Evolutionary conservation across 2,113 vertebrate species (phyloP), one percentile per base, ranked within the genome.

Genomic region (Coryphaenoides rupestris): DNA sequence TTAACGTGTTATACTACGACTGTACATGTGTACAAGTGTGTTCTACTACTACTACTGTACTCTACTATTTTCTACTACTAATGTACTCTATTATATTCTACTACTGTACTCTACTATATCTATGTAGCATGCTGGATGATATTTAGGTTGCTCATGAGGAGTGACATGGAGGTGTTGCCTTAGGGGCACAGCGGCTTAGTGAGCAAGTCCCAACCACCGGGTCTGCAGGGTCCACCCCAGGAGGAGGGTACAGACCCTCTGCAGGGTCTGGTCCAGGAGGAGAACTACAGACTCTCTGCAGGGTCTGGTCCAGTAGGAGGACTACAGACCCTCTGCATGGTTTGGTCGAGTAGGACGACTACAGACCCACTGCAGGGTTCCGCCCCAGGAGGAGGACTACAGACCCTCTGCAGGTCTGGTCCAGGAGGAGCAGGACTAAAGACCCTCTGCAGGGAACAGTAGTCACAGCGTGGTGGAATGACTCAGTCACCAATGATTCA

Each of bases 141-240:
- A 88, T 88, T 82, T 81, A 88, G 85, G 87, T 88, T 90, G 87
- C 86, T 90, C 83, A 89, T 89, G 73, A 63, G 80, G 89, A 88
- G 88, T 89, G 88, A 90, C 88, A 90, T 52, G 68, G 69, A 86
- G 80, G 79, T 86, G 84, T 89, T 86, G 83, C 89, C 81, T 21
- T 40, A 10, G 33, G 52, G 62, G 83, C 85, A 81, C 79, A 80
- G 81, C 75, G 84, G 80, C 84, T 86, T 86, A 87, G 86, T 86
- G 84, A 89, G 87, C 87, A 89, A 88, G 88, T 89, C 87, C 74
- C 83, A 77, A 65, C 78, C 88, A 90, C 87, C 82, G 78, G 80
- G 74, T 69, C 78, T 9, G 81, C 78, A 72, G 81, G 70, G 77
- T 74, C 63, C 65, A 77, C 76, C 72, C 54, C 12, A 16, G 68